A percentile compares a stretch with the other conserved stretches of the same genome.
These are phyloP conservation scores for Bathybates hornii DNA, from an alignment of 2,113 vertebrate species.

Conservation along the genomic window DNA sequence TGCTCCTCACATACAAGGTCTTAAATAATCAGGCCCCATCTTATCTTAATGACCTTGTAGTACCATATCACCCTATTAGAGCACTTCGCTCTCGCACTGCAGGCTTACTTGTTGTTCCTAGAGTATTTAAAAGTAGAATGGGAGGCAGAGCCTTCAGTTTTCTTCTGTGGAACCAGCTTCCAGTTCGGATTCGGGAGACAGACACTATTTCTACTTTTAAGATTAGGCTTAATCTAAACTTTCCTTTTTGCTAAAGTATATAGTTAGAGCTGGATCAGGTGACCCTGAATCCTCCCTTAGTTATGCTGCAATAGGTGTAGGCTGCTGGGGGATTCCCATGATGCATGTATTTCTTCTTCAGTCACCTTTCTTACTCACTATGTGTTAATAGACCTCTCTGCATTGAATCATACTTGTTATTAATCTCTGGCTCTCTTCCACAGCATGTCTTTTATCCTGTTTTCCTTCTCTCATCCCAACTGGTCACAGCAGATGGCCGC, in stretches of 20 bases:
- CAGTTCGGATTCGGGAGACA: not conserved
- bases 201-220: not conserved
- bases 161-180: not conserved
- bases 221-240: not conserved
- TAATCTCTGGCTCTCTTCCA: not conserved
- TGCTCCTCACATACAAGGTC: not conserved
- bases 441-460: not conserved
- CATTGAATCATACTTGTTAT: not conserved
- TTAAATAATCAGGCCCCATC: not conserved
- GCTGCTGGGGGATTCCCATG: not conserved
- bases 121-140: not conserved
- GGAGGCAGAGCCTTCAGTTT: not conserved
- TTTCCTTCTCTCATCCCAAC: not conserved
- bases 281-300: not conserved
- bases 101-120: not conserved
- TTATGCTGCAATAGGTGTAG: not conserved
- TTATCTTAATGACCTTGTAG: not conserved
- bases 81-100: accelerated
- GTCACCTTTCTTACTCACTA: not conserved
- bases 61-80: not conserved
- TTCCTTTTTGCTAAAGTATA: not conserved
- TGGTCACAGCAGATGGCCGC: not conserved
- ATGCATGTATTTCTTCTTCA: not conserved
- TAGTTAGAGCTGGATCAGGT: not conserved
- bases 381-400: not conserved